Conservation (phyloP, 2,797 vertebrate species). For the Hydrophis major region DNA sequence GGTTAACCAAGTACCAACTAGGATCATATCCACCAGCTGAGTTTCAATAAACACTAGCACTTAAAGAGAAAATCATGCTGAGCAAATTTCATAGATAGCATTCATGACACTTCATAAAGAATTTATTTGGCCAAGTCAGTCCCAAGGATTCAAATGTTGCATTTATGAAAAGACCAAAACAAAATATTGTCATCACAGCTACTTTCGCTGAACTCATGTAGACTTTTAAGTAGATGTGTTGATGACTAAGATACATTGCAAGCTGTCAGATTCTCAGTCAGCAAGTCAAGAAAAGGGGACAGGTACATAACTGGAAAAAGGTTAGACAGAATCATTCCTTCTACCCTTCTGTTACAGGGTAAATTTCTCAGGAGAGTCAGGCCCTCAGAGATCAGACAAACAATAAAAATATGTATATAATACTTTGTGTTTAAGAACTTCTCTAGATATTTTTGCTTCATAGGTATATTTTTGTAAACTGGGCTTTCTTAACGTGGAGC, state of each 20-base stretch:
- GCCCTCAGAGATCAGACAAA: not conserved
- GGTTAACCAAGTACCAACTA: not conserved
- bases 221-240: not conserved
- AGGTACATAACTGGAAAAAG: not conserved
- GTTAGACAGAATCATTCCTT: not conserved
- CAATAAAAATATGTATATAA: not conserved
- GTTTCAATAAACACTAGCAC: conserved; percentile 3
- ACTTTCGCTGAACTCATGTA: not conserved
- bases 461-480: not conserved
- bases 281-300: not conserved
- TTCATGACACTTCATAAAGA: not conserved
- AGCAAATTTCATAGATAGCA: accelerated
- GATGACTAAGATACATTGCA: not conserved
- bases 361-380: not conserved
- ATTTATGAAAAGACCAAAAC: not conserved
- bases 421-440: not conserved
- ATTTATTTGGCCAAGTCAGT: not conserved
- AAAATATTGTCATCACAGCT: not conserved
- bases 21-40: not conserved
- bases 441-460: not conserved
- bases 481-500: not conserved
- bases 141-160: conserved; percentile 1
- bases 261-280: not conserved
- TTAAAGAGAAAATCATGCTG: not conserved
- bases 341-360: not conserved